These are phyloP conservation scores for Xylocampa areola DNA, from an alignment of 2,888 invertebrate genomes.

Conservation along the genomic window DNA sequence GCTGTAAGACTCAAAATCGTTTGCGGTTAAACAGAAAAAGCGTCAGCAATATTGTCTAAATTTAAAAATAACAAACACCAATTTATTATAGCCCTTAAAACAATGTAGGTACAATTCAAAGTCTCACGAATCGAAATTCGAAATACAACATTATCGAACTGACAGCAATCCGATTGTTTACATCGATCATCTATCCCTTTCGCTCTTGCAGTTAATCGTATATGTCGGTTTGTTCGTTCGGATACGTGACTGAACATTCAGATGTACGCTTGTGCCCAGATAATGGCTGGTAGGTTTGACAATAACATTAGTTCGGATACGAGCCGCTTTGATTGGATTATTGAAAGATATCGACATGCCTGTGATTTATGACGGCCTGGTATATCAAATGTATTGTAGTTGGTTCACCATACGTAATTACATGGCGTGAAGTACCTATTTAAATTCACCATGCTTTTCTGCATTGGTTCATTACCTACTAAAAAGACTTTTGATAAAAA, in stretches of 20 bases:
- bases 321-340: constrained; percentile 85
- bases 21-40: constrained; percentile 7
- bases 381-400: constrained; percentile 49
- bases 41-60: constrained; percentile 38
- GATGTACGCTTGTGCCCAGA: constrained; percentile 78
- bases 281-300: constrained; percentile 85
- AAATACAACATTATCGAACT: constrained; percentile 56
- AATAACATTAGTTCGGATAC: constrained; percentile 85
- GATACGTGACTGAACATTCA: constrained; percentile 85
- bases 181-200: constrained; percentile 69
- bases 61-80: constrained; percentile 51
- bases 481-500: no score
- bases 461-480: no score
- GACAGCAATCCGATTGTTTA: constrained; percentile 71
- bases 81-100: constrained; percentile 46
- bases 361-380: constrained; percentile 75
- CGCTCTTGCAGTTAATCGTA: constrained; percentile 49
- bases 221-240: constrained; percentile 54
- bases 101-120: constrained; percentile 45
- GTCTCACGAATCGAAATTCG: constrained; percentile 42
- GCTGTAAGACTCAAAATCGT: constrained; percentile 20
- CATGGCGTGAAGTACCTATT: constrained; percentile 12
- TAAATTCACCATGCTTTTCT: no score
- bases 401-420: constrained; percentile 18
- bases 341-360: constrained; percentile 83